Percentiles rank a stretch among this genome's conserved stretches.
phyloP scores from a whole-genome alignment of 2,113 vertebrate species.

The Lathamus discolor region DNA sequence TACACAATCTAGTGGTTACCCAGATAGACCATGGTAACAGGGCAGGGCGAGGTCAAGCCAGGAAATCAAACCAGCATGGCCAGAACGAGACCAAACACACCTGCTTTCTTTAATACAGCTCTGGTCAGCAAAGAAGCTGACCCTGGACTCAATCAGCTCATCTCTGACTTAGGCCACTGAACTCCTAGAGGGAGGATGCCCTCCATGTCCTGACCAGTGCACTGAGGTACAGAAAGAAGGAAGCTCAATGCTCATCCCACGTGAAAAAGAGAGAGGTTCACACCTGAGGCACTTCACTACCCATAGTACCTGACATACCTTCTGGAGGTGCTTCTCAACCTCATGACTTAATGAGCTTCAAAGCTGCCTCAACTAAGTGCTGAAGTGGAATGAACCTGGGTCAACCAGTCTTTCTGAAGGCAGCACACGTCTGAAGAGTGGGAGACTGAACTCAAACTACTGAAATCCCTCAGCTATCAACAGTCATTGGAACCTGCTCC shows the following conservation, averaged over 20 bases:
- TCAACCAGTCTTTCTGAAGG: not conserved
- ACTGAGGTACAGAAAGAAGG: not conserved
- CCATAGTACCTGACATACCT: not conserved
- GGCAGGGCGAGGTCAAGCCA: not conserved
- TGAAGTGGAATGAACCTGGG: not conserved
- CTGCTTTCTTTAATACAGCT: not conserved
- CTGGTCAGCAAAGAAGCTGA: not conserved
- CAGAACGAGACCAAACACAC: no score
- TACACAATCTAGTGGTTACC: no score
- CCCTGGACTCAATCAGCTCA: not conserved
- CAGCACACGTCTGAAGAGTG: not conserved
- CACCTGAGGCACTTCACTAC: not conserved
- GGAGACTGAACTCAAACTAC: not conserved
- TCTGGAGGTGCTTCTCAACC: not conserved
- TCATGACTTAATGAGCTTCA: not conserved
- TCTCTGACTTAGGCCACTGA: not conserved
- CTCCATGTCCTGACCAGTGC: not conserved
- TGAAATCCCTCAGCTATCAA: not conserved
- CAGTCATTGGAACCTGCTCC: not conserved
- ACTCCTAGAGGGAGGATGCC: not conserved
- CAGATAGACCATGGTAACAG: not conserved
- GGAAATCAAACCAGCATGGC: not conserved
- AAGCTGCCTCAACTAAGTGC: not conserved
- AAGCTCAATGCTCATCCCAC: not conserved
- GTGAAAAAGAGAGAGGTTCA: not conserved